Evolutionary conservation across 2,888 invertebrate species (phyloP).

Genomic region (Galeopsomyia nigrocyanea): DNA sequence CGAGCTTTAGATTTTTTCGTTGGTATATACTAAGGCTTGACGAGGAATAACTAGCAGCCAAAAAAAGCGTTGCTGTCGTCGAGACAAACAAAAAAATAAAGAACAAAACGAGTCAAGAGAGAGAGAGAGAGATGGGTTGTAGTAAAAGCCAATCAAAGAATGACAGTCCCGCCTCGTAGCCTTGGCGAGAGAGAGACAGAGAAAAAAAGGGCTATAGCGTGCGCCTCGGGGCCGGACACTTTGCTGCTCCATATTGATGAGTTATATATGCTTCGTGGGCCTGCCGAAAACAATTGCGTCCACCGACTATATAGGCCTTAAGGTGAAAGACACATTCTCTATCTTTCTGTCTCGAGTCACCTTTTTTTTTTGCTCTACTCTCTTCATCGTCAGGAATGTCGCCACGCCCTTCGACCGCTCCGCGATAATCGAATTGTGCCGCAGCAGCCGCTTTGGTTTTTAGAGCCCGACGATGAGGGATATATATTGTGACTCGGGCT

Average conservation of each 20-base stretch:
- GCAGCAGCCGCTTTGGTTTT: conserved; percentile 5
- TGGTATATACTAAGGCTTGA: too few relatives aligned
- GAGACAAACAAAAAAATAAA: conserved; percentile 48
- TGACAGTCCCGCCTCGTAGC: conserved; percentile 64
- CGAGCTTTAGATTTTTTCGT: too few relatives aligned
- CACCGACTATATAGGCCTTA: conserved; percentile 2
- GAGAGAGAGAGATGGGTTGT: conserved; percentile 55
- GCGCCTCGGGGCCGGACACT: conserved; percentile 56
- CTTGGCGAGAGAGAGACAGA: conserved; percentile 63
- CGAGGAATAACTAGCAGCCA: too few relatives aligned
- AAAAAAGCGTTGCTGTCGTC: conserved; percentile 44
- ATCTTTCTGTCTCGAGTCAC: conserved; percentile 12
- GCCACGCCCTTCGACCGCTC: conserved; percentile 8
- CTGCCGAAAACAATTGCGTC: conserved; percentile 45
- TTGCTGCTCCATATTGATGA: conserved; percentile 67
- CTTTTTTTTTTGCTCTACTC: conserved; percentile 4
- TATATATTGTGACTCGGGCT: conserved; percentile 12
- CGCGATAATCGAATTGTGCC: conserved; percentile 39
- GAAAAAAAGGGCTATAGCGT: conserved; percentile 56
- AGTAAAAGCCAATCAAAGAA: conserved; percentile 68
- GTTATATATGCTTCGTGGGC: conserved; percentile 50
- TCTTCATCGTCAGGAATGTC: conserved; percentile 4
- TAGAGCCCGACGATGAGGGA: conserved; percentile 7
- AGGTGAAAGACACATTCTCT: conserved; percentile 22
- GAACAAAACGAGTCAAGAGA: conserved; percentile 43